Base-by-base conservation (phyloP, 1,140 invertebrate species). In the Drosophila rufa region DNA sequence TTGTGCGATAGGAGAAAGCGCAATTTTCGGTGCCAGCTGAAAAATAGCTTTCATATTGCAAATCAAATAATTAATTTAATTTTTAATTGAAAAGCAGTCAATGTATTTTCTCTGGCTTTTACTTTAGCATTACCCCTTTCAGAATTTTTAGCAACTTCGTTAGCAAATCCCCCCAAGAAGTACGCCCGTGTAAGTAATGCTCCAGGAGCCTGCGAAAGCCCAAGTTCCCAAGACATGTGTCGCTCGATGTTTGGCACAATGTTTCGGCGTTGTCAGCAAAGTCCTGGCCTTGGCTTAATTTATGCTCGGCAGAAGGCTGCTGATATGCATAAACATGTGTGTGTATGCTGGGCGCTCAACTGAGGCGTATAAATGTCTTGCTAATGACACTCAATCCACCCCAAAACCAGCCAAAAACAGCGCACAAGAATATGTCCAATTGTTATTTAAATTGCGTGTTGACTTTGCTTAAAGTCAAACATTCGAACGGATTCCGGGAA, bases 401-500 rank as follows among this genome's bases (percentile, higher is more conserved):
- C 47, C 14, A 25, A 51, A n/a, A 48, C 48, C 69, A 53, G 15
- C 47, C 14, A 25, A 51, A n/a, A 57, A 57, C 69, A 53, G 15
- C n/a, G 12, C 53, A 46, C 40, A 61, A 46, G 38, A 70, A 70
- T 30, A 9, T 48, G 55, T 33, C 53, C 69, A 73, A 79, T 79
- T 79, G 66, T 79, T 64, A 79, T 79, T 79, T 79, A 79, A 78
- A 78, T 78, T 78, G 53, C 58, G 59, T 58, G 75, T 79, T 79
- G 66, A 51, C 51, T 58, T 64, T 75, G 59, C 57, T 64, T 58
- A 68, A 71, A 73, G 69, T 73, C 67, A 50, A 58, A 59, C 67
- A 73, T 50, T 48, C 30, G 45, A 42, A 70, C 25, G 43, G 68
- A 56, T 70, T 40, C 38, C 43, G 43, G 65, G 30, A 36, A 25